Evolutionary conservation across 2,888 invertebrate genomes (phyloP), one percentile per base, ranked within the genome.

Genomic region (Cotesia congregata): DNA sequence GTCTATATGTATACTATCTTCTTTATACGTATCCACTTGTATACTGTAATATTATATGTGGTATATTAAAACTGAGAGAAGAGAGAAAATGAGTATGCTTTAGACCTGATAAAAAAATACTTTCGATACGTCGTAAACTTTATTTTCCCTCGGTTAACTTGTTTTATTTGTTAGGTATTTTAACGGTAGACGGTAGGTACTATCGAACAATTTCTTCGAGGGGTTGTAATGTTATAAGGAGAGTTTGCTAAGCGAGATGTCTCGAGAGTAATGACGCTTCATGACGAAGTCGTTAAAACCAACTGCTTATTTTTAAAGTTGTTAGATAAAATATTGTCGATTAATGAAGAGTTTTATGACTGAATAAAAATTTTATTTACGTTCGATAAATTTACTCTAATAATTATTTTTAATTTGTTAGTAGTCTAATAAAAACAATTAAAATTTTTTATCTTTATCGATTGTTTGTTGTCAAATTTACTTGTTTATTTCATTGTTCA

Each of bases 161-260:
- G n/a, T 38, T 38, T 67, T 67, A 67, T 67, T 30, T 38, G n/a
- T 67, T 39, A 38, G n/a, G 67, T 67, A 67, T 50, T 50, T 50
- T 50, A 50, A 12, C 9, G 12, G 50, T 50, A 12, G 50, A 12
- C 9, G 50, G 50, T 50, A 1, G 50, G 3, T 50, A 50, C 50
- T 7, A 50, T 50, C 50, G 50, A 50, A 50, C 50, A 50, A 50
- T 50, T 50, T 50, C 50, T 50, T 50, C 50, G 12, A 50, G 50
- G 50, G 50, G 50, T 50, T 50, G 12, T 50, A 50, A 50, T 50
- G 9, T 12, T 12, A 50, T 50, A 50, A 50, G 12, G 12, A 12
- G 50, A 50, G 50, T 50, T 50, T 50, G 4, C 9, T 50, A 50
- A 50, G 50, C 50, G 12, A 50, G 9, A 50, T 50, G 50, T 50